A percentile compares a stretch with the other conserved stretches of the same genome.
Conservation (phyloP, 2,888 invertebrate genomes). For the Stenolophus ochropezus region DNA sequence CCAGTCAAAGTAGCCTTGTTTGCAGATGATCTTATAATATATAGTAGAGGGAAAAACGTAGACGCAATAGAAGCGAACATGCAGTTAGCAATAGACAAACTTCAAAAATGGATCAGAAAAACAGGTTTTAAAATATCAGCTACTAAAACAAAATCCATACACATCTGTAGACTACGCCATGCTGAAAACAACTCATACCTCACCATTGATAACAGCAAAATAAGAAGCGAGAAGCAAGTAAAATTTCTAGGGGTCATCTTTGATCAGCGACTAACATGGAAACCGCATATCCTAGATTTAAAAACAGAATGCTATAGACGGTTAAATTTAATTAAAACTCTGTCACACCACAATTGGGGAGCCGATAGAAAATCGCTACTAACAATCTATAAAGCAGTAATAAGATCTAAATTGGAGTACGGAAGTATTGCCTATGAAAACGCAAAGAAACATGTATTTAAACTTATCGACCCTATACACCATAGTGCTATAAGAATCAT, state of each 20-base stretch:
- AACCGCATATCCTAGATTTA: conserved; percentile 55
- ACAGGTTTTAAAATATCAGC: conserved; percentile 58
- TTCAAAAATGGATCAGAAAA: conserved; percentile 22
- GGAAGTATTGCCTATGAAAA: background rate
- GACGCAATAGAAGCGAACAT: conserved; percentile 28
- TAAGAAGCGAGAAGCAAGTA: background rate
- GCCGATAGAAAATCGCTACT: background rate
- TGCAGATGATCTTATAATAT: conserved; percentile 1
- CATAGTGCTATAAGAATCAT: too few relatives aligned
- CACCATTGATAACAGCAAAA: background rate
- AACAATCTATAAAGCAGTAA: background rate
- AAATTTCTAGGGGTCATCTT: conserved; percentile 61
- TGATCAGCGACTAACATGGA: conserved; percentile 60
- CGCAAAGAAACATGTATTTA: too few relatives aligned
- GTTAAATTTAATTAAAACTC: background rate
- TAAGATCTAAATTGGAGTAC: background rate
- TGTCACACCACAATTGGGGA: background rate
- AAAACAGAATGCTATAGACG: background rate
- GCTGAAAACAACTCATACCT: conserved; percentile 17
- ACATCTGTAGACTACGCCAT: conserved; percentile 34
- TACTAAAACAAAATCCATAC: conserved; percentile 50
- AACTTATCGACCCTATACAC: too few relatives aligned
- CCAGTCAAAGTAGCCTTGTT: conserved; percentile 3
- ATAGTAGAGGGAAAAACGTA: conserved; percentile 52
- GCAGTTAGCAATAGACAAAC: conserved; percentile 54